These are phyloP conservation scores for Drosophila albomicans DNA, from an alignment of 1,140 invertebrate species.

Conservation along the genomic window DNA sequence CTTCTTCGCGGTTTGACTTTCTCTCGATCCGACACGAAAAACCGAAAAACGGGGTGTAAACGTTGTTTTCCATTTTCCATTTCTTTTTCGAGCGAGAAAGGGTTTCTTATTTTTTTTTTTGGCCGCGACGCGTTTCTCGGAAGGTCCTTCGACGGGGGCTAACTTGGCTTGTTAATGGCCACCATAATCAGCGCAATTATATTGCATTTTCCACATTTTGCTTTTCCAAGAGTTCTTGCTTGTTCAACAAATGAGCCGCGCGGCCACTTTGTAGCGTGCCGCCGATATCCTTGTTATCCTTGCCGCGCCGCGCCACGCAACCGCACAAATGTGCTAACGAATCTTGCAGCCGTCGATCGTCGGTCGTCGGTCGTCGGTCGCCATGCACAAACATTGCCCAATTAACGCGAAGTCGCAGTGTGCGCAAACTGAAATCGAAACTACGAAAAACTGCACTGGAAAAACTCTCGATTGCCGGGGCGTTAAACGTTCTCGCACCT, in stretches of 20 bases:
- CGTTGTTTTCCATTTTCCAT: not conserved
- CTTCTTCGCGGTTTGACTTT: conserved; percentile 12
- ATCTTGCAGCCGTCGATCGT: conserved; percentile 60
- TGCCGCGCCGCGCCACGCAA: conserved; percentile 39
- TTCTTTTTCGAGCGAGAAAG: too few species aligned
- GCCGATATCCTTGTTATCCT: conserved; percentile 68
- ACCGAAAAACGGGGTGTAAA: conserved; percentile 9
- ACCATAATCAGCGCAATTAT: conserved; percentile 82
- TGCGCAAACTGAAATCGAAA: conserved; percentile 9
- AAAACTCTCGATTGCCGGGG: conserved; percentile 26
- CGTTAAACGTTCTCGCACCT: conserved; percentile 79
- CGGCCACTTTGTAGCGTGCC: conserved; percentile 59
- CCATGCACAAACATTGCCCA: conserved; percentile 65
- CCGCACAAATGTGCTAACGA: conserved; percentile 82
- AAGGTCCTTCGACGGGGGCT: conserved; percentile 37
- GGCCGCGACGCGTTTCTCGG: conserved; percentile 50
- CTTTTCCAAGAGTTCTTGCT: conserved; percentile 42
- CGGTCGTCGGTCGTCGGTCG: conserved; percentile 41
- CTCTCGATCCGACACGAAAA: not conserved
- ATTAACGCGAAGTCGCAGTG: conserved; percentile 68
- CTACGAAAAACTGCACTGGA: not conserved
- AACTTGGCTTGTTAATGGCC: conserved; percentile 74
- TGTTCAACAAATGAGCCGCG: conserved; percentile 54
- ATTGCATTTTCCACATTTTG: conserved; percentile 67
- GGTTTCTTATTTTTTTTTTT: not conserved